Evolutionary conservation across 2,888 invertebrate species (phyloP).

Genomic region (Odontocolon sp.): DNA sequence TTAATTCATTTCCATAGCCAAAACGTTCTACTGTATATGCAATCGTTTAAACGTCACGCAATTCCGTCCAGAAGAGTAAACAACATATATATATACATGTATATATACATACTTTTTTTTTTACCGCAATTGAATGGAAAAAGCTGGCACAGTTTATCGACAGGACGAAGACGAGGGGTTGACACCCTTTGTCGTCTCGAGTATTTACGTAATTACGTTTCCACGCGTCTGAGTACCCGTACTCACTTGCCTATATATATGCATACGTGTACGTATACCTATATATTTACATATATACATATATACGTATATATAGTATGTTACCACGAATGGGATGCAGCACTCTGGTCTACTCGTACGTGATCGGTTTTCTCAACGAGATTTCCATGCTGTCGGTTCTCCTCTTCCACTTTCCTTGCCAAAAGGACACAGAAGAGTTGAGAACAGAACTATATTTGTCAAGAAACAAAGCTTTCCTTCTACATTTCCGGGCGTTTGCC

Average conservation of each 20-base stretch:
- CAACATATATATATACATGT: too few relatives aligned
- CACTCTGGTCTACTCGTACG: conserved; percentile 32
- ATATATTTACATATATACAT: not conserved
- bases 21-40: too few relatives aligned
- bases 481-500: not conserved
- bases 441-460: not conserved
- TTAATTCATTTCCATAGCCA: too few relatives aligned
- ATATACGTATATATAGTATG: not conserved
- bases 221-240: not conserved
- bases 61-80: not conserved
- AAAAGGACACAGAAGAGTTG: not conserved
- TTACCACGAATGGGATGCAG: conserved; percentile 38
- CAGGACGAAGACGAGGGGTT: conserved; percentile 22
- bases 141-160: conserved; percentile 28
- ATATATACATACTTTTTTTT: too few relatives aligned
- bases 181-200: conserved; percentile 43
- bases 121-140: not conserved
- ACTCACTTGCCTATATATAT: not conserved
- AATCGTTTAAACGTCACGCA: too few relatives aligned
- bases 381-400: not conserved
- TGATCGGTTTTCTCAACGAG: conserved; percentile 36
- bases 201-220: conserved; percentile 47
- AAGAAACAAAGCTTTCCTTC: not conserved
- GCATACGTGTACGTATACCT: not conserved
- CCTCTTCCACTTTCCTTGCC: not conserved